phyloP scores from a whole-genome alignment of 2,113 vertebrate genomes.

The Anolis sagrei region DNA sequence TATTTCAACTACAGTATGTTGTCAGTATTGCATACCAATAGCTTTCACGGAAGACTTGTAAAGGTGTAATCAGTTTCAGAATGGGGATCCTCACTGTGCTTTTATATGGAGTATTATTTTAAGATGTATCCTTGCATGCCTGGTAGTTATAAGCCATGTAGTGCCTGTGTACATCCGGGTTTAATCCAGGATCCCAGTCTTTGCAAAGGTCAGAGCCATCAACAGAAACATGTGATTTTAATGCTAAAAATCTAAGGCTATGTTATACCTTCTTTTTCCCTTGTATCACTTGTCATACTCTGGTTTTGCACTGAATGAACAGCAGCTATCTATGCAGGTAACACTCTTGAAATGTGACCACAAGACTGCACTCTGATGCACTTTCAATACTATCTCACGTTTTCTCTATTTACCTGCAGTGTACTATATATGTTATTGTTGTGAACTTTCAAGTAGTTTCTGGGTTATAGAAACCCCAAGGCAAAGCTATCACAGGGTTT shows the following conservation, averaged over 20 bases:
- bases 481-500: no score
- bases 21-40: constrained; percentile 27
- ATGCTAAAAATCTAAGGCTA: neutral
- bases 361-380: neutral
- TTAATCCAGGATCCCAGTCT: neutral
- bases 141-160: neutral
- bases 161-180: neutral
- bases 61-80: neutral
- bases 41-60: constrained; percentile 27
- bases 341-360: neutral
- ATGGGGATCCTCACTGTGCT: neutral
- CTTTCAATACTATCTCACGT: no score
- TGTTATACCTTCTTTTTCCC: neutral
- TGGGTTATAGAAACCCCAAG: no score
- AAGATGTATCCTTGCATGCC: neutral
- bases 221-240: neutral
- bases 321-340: neutral
- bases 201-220: neutral
- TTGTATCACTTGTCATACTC: neutral
- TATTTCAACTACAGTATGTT: constrained; percentile 58
- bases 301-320: neutral
- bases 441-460: no score
- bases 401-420: no score
- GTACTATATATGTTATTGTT: no score
- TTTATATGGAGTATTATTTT: neutral